Conservation (phyloP, 2,113 vertebrate genomes). For the Zootoca vivipara region DNA sequence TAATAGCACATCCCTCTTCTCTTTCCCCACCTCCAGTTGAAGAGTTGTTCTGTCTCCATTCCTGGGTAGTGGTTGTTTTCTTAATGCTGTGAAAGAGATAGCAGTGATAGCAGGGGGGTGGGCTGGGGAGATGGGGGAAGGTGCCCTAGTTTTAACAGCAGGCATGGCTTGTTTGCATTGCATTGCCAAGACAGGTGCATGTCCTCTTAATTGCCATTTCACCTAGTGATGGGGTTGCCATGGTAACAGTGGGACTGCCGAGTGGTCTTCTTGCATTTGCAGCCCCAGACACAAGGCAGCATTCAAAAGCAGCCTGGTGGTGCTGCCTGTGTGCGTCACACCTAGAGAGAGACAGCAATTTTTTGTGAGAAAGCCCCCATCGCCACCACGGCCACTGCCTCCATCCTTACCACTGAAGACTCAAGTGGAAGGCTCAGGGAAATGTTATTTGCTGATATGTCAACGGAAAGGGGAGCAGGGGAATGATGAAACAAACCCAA, state of each 20-base stretch:
- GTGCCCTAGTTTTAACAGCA: background rate
- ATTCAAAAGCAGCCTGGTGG: background rate
- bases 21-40: background rate
- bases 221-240: background rate
- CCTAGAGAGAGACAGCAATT: background rate
- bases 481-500: accelerated
- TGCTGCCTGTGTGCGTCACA: background rate
- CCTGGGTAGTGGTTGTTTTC: background rate
- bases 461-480: accelerated
- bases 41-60: background rate
- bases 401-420: background rate
- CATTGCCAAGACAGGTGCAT: background rate
- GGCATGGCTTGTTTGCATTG: background rate
- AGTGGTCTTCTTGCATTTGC: background rate
- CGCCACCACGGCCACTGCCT: too few species aligned
- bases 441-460: too few species aligned
- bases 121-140: too few species aligned
- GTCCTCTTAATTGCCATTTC: background rate
- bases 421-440: background rate
- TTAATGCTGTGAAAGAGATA: too few species aligned
- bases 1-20: background rate
- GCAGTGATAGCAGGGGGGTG: too few species aligned
- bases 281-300: background rate
- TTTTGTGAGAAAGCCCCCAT: too few species aligned
- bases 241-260: background rate